Evolutionary conservation across 2,113 vertebrate genomes (phyloP), one percentile per base, ranked within the genome.

Genomic region (Rhodinocichla rosea): DNA sequence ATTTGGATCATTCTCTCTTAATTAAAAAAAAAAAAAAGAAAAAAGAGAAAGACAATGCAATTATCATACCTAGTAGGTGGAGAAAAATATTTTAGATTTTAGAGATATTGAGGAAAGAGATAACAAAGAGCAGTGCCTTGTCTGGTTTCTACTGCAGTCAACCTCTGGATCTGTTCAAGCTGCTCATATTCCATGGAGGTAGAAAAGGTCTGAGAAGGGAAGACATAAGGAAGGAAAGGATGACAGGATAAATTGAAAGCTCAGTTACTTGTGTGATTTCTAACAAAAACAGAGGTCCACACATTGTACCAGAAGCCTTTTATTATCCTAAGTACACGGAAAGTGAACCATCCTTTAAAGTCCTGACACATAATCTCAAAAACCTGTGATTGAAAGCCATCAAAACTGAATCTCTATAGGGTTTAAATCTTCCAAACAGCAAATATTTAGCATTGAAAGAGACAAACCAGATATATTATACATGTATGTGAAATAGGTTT

Each of bases 31-130:
- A 62, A 55, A 17, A 15, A 21, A 17, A 15, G 3, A 3, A 12
- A 13, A 47, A 17, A 47, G 2, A 15, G 5, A 35, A 64, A 60
- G 1, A 30, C 3, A 39, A n/a, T 45, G 1, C 4, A 40, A 39
- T 64, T 55, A 39, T 33, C 2, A 26, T 53, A n/a, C 19, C 23
- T 64, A 19, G 7, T 37, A 50, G 3, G 8, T 11, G 68, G 27
- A 84, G 18, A 62, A 15, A 70, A 52, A 9, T 2, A 42, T 30
- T 63, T 63, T 28, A 20, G 9, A 59, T 83, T 64, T 91, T 45
- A 59, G 33, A 70, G 16, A 19, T n/a, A 60, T 2, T 50, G 15
- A n/a, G 30, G 17, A 65, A 65, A 59, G 16, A 40, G 5, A 59
- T 13, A 35, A 77, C 4, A 52, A 44, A 52, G 32, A 59, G 18